Evolutionary conservation across 2,888 invertebrate species (phyloP), one percentile per base, ranked within the genome.

Genomic region (Drosophila diplacantha): DNA sequence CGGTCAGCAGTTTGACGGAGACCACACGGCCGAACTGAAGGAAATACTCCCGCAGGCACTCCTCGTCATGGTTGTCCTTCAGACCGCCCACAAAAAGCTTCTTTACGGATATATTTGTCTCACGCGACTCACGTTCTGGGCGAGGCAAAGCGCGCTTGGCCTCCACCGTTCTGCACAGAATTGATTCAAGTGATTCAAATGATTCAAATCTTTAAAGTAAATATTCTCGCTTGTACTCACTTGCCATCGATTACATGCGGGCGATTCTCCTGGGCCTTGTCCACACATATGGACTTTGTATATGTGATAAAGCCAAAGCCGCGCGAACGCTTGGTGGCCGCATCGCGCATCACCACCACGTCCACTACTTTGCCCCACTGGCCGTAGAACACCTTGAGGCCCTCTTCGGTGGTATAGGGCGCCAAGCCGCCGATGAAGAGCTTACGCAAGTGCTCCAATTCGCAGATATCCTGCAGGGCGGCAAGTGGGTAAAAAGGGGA

Each of bases 291-390:
- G 5, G 96, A 94, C 75, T 93, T 91, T 8, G 96, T 94, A 86
- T 97, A 99, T 9, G 99, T 99, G 57, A 99, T 96, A 87, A 99
- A 99, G 14, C 99, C 99, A 89, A 99, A 99, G 1, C 99, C 99
- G 71, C 99, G 91, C 1, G 98, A 98, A 57, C 97, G 91, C 83
- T 96, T 96, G 0, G 97, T 97, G 80, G 93, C 93, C 0, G 96
- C 94, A 86, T 98, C 97, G 85, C 96, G 96, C 98, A 98, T 98
- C 0, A 98, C 97, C 12, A 98, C 97, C 2, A 97, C 97, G 88
- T 98, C 97, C 0, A 97, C 96, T 72, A 98, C 95, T 85, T 96
- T 96, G 31, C 98, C 98, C 95, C 96, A 99, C 91, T 97, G 94
- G 83, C 95, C 95, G 88, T 98, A 99, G 88, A 97, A 97, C 65